Evolutionary conservation across 2,113 vertebrate genomes (phyloP).

Genomic region (Ameiurus melas): DNA sequence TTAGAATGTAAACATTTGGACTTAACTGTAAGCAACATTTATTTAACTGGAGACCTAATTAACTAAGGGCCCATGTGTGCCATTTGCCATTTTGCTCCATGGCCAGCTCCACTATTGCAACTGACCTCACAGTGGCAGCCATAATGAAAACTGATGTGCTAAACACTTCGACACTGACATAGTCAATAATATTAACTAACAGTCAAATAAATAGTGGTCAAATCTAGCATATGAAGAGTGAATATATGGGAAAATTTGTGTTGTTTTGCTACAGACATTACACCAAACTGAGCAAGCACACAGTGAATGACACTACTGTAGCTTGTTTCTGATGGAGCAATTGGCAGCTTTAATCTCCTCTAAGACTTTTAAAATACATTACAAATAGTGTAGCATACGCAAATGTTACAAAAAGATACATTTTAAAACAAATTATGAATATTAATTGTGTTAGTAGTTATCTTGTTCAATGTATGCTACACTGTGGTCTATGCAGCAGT

Average conservation of each 20-base stretch:
- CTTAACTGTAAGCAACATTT: neutral
- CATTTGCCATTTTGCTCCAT: neutral
- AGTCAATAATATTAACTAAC: neutral
- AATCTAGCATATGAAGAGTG: neutral
- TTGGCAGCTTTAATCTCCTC: neutral
- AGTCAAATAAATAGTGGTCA: neutral
- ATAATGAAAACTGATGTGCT: neutral
- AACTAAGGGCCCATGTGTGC: neutral
- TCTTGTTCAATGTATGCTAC: neutral
- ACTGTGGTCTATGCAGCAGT: neutral
- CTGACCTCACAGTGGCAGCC: neutral
- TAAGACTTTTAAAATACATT: neutral
- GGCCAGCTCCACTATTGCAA: neutral
- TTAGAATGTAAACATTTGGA: neutral
- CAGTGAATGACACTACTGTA: neutral
- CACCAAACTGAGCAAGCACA: neutral
- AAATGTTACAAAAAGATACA: neutral
- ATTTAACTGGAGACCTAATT: neutral
- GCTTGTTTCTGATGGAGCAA: neutral
- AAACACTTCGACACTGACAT: neutral
- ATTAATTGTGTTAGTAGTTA: neutral
- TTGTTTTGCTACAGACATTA: neutral
- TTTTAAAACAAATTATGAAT: neutral
- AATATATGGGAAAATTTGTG: neutral
- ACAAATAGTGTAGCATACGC: neutral